Conservation (phyloP, 2,797 vertebrate genomes). For the Thalassophryne amazonica region DNA sequence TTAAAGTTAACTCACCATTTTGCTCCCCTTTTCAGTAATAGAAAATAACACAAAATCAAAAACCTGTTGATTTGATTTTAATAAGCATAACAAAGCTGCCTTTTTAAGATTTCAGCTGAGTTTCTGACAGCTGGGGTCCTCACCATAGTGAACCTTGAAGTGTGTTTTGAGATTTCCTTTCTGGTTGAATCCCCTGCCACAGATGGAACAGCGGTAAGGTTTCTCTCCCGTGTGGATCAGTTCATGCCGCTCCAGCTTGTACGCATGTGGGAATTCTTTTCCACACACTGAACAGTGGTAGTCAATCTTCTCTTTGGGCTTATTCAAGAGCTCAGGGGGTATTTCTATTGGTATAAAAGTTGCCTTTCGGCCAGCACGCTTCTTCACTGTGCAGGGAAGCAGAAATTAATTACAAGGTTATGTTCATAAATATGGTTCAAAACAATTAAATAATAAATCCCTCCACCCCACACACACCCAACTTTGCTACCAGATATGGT, state of each 20-base stretch:
- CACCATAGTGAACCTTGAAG: constrained; percentile 68
- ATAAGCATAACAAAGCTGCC: too few relatives aligned
- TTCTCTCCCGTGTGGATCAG: constrained; percentile 70
- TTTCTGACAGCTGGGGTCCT: constrained; percentile 18
- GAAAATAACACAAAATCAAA: too few relatives aligned
- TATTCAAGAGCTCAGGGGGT: constrained; percentile 64
- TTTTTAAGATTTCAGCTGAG: too few relatives aligned
- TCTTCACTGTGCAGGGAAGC: constrained; percentile 27
- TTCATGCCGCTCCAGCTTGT: constrained; percentile 66
- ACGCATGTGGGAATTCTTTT: constrained; percentile 67
- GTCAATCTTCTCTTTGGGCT: constrained; percentile 63
- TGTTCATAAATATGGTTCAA: not conserved
- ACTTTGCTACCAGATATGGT: too few relatives aligned
- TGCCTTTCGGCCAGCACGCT: constrained; percentile 51
- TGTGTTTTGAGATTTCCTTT: constrained; percentile 74
- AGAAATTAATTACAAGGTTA: not conserved
- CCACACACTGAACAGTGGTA: constrained; percentile 66
- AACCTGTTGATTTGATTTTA: too few relatives aligned
- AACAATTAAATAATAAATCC: too few relatives aligned
- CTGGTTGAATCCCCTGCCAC: constrained; percentile 68
- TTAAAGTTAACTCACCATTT: too few relatives aligned
- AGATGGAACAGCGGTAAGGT: constrained; percentile 68
- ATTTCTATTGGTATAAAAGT: constrained; percentile 39
- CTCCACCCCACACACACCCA: too few relatives aligned
- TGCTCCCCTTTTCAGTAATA: too few relatives aligned